Evolutionary conservation across 1,140 invertebrate genomes (phyloP), one percentile per base, ranked within the genome.

Genomic region (Plodia interpunctella): DNA sequence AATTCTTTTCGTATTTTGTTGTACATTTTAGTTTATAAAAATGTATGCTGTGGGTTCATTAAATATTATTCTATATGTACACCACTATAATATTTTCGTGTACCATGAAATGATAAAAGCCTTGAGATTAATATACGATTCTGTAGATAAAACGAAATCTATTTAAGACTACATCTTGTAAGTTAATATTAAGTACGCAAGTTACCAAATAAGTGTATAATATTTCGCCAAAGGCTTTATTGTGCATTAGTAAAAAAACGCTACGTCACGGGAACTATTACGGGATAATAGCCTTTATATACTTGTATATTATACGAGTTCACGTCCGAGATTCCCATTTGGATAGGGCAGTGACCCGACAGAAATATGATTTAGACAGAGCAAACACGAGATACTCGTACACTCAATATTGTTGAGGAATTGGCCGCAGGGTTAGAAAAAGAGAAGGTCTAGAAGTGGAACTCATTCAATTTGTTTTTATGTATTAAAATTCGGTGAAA

Each of bases 261-360:
- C 38, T 5, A 44, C 13, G 38, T 44, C 38, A 44, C 15, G 13
- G 38, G 38, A 15, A 44, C 13, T 44, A 44, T 44, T n/a, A 44
- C 30, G 30, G 38, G 38, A 15, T 44, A 35, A 35, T 35, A 35
- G 9, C 21, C 21, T 6, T 25, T 25, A 25, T 25, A 25, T 25
- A 25, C 21, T 25, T 25, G 21, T 25, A 25, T 25, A 25, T 25
- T 25, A 32, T 11, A 32, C 30, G 11, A 32, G 5, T 44, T 44
- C 38, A 44, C 13, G 38, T 15, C 38, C 38, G 6, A 44, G 38
- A n/a, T 44, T 17, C 38, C 13, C 38, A 44, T 44, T 44, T 44
- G 38, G 38, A 44, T 44, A 44, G 38, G 38, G n/a, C 10, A 44
- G 38, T 44, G 38, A 44, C 38, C 38, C n/a, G 38, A 5, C 38